Evolutionary conservation across 2,113 vertebrate genomes (phyloP).

Genomic region (Carettochelys insculpta): DNA sequence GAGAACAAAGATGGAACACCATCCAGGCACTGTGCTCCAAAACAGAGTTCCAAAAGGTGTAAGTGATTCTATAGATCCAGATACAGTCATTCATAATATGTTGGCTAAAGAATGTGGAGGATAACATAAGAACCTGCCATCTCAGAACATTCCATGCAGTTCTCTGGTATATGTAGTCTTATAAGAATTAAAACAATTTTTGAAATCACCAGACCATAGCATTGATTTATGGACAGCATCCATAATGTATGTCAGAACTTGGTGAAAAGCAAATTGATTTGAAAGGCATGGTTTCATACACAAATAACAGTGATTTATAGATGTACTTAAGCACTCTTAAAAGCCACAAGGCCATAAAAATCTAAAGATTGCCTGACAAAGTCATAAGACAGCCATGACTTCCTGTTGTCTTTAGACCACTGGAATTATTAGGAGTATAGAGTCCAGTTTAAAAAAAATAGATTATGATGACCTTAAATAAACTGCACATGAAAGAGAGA

Average conservation of each 20-base stretch:
- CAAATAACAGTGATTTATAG: background rate
- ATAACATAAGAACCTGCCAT: background rate
- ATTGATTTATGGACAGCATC: background rate
- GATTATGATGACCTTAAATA: background rate
- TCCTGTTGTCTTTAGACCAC: background rate
- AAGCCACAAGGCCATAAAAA: background rate
- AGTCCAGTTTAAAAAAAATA: background rate
- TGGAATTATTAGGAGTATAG: background rate
- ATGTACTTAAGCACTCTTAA: background rate
- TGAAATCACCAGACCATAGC: background rate
- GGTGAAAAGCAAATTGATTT: background rate
- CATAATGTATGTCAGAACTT: background rate
- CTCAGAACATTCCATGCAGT: background rate
- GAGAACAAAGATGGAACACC: background rate
- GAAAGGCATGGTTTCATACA: background rate
- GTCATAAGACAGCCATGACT: background rate
- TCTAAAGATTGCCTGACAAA: background rate
- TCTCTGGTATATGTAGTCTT: background rate
- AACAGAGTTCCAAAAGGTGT: background rate
- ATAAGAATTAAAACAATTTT: background rate
- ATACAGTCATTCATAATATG: rapidly evolving
- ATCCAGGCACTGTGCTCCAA: background rate
- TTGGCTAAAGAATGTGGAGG: background rate
- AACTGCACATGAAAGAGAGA: background rate
- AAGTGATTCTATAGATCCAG: background rate